Conservation (phyloP, 2,113 vertebrate species). For the Osmerus mordax region DNA sequence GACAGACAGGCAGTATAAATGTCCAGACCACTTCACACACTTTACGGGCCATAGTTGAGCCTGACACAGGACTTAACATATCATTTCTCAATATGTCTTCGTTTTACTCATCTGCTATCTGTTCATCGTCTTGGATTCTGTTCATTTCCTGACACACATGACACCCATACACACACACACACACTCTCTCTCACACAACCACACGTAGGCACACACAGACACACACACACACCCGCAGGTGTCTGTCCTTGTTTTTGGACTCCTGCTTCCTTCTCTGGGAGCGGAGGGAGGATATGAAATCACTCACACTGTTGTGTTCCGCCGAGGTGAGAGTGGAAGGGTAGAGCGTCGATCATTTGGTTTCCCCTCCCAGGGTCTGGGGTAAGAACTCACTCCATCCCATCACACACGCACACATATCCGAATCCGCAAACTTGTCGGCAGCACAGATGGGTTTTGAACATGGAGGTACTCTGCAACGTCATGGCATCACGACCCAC, state of each 20-base stretch:
- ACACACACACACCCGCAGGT: slow-evolving; percentile 33
- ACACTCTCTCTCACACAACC: neutral
- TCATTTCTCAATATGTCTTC: slow-evolving; percentile 27
- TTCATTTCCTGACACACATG: slow-evolving; percentile 20
- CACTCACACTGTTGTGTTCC: slow-evolving; percentile 33
- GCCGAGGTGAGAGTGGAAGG: slow-evolving; percentile 40
- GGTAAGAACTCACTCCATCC: neutral
- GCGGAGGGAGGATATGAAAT: slow-evolving; percentile 59
- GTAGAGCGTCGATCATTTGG: neutral
- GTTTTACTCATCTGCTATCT: slow-evolving; percentile 38
- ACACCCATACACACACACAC: neutral
- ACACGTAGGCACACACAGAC: neutral
- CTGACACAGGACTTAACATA: slow-evolving; percentile 12
- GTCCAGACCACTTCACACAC: neutral
- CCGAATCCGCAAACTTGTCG: neutral
- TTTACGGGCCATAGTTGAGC: neutral
- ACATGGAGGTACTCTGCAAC: too few species aligned
- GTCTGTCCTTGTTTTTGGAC: slow-evolving; percentile 38
- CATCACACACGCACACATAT: neutral
- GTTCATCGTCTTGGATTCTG: slow-evolving; percentile 25
- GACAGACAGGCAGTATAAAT: slow-evolving; percentile 24
- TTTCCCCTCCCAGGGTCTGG: neutral
- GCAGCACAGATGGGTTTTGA: neutral
- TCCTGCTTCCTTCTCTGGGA: slow-evolving; percentile 50
- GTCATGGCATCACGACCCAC: too few species aligned